phyloP scores from a whole-genome alignment of 2,797 vertebrate species.

The Nannoperca obscura region DNA sequence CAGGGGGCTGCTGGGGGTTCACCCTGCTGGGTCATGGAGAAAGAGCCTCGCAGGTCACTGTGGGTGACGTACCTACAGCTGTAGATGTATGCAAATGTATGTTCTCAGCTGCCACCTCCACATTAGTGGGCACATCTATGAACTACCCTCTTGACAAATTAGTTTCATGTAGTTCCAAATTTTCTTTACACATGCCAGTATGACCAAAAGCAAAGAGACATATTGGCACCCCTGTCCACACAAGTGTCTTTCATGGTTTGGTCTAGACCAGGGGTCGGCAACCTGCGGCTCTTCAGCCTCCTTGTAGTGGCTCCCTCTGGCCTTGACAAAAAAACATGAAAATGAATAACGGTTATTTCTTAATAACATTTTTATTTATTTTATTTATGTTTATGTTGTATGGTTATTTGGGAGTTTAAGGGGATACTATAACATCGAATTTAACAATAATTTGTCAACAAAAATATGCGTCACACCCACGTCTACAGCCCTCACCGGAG shows the following conservation, averaged over 20 bases:
- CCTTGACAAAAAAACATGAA: too few relatives aligned
- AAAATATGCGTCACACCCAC: too few relatives aligned
- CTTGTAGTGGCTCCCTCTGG: too few relatives aligned
- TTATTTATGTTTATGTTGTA: too few relatives aligned
- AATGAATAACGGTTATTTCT: too few relatives aligned
- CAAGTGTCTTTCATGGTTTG: neutral
- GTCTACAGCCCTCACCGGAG: too few relatives aligned
- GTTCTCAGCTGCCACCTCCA: conserved; percentile 14
- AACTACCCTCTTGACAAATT: neutral
- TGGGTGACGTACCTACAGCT: conserved; percentile 28
- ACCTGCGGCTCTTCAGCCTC: too few relatives aligned
- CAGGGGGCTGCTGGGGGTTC: conserved; percentile 38
- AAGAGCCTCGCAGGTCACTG: conserved; percentile 42
- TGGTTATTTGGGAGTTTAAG: too few relatives aligned
- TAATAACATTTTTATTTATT: too few relatives aligned
- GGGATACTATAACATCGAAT: too few relatives aligned
- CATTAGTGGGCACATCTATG: neutral
- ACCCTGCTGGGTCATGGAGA: conserved; percentile 40
- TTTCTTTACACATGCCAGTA: neutral
- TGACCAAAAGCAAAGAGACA: neutral
- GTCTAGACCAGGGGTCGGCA: too few relatives aligned
- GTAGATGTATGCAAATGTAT: conserved; percentile 11
- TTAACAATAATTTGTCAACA: too few relatives aligned
- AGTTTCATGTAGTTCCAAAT: neutral
- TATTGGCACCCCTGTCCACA: neutral